Evolutionary conservation across 2,888 invertebrate genomes (phyloP), one percentile per base, ranked within the genome.

Genomic region (Nephrocerus scutellatus): DNA sequence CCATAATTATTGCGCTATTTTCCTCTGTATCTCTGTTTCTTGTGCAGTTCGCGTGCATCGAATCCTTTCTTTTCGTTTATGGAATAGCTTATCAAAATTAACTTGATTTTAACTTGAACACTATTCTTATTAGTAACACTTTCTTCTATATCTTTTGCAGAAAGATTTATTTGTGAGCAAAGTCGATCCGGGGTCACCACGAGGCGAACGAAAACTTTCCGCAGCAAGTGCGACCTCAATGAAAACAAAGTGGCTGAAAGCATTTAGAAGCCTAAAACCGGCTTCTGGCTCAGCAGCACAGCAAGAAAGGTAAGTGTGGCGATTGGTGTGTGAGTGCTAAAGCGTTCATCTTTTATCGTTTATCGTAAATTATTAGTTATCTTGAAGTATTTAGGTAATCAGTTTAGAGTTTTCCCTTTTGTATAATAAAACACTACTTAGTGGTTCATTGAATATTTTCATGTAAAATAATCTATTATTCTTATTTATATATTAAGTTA

Each of bases 191-290:
- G 72, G 79, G 55, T 72, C 76, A 66, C 69, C 68, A 54, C 66
- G 66, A 55, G 74, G 76, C 59, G 88, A 87, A 70, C 78, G 89
- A 49, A 90, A 89, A 72, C 77, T 88, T 73, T 87, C 89, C 28
- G 80, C 84, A 12, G 78, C 82, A 41, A 87, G 86, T 52, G 82
- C 84, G 51, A 83, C 84, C 60, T 84, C 85, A 69, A 93, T 93
- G 81, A 93, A 93, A 74, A 90, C 86, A 66, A 93, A 93, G 76
- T 95, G 95, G 95, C 74, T 93, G 60, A 95, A 93, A 71, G 95
- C 95, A 50, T 91, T 95, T 75, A 85, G 89, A 68, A 91, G 89
- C 70, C 76, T 95, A 53, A 91, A 91, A 72, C 87, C 88, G 26
- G 83, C 84, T 53, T 76, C 76, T 51, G 76, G 73, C 43, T 75